Conservation (phyloP, 2,888 invertebrate genomes). For the Belgica antarctica region DNA sequence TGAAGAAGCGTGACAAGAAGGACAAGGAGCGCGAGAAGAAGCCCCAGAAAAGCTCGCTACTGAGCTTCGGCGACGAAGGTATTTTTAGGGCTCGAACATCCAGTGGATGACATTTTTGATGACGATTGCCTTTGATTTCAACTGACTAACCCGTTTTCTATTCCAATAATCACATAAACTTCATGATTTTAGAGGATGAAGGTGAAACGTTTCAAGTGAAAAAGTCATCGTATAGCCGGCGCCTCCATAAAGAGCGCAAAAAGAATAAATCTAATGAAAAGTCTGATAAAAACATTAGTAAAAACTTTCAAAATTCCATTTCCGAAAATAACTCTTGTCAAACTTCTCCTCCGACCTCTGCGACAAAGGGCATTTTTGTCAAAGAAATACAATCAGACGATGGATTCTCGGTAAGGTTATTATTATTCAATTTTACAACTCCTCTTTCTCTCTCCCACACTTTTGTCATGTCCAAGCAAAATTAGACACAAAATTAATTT, state of each 20-base stretch:
- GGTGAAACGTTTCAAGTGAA: constrained; percentile 92
- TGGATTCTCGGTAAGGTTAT: constrained; percentile 61
- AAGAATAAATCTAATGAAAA: constrained; percentile 56
- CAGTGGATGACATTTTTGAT: too few relatives aligned
- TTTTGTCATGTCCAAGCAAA: too few relatives aligned
- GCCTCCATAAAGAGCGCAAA: constrained; percentile 74
- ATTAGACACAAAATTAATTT: too few relatives aligned
- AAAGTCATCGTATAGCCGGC: constrained; percentile 91
- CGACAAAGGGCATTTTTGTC: constrained; percentile 55
- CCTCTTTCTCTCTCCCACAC: too few relatives aligned
- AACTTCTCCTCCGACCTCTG: constrained; percentile 29
- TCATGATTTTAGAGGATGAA: constrained; percentile 60
- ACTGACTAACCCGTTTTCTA: too few relatives aligned
- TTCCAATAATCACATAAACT: neutral
- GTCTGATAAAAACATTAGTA: constrained; percentile 47
- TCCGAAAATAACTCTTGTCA: constrained; percentile 32
- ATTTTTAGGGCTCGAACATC: too few relatives aligned
- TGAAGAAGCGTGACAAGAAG: constrained; percentile 47
- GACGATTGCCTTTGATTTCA: too few relatives aligned
- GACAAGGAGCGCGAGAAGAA: constrained; percentile 55
- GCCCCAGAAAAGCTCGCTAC: constrained; percentile 56
- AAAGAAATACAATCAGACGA: constrained; percentile 69
- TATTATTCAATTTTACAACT: constrained; percentile 53
- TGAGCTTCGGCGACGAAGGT: constrained; percentile 81
- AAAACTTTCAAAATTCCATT: constrained; percentile 47